Base-by-base conservation (phyloP, 2,797 vertebrate species). In the Gephyroberyx darwinii region DNA sequence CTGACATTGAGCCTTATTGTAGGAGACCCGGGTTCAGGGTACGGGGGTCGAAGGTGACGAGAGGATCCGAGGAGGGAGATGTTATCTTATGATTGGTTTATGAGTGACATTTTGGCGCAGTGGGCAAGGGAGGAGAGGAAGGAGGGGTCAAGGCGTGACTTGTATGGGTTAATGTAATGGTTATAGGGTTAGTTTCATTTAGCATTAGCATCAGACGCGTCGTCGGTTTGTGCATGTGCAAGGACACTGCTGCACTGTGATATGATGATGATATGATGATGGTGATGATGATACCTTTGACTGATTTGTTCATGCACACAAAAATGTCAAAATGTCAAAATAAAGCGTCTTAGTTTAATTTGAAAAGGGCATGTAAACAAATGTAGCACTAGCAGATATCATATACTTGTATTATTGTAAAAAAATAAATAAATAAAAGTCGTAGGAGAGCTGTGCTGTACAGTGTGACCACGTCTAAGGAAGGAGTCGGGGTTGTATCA, bases 51-150 rank as follows among this genome's bases (percentile, higher is more conserved):
- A 45, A 83, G 87, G 85, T 87, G 74, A 69, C 70, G 55, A n/a
- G 52, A 58, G 41, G 87, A 87, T 75, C 71, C 61, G 68, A 80
- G 75, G 76, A 90, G 83, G 87, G 82, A 90, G 88, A 91, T 86
- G 89, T 89, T 88, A 82, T 80, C 79, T 84, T 85, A 58, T 88
- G 89, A 92, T 90, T 92, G 86, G 84, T 91, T 90, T 90, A 88
- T 90, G 91, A 91, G 77, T 88, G 89, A 87, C 90, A 89, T 90
- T 76, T 57, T 73, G 77, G 85, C 83, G 81, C 58, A 69, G 61
- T 31, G 64, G 77, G 80, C 80, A 62, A 61, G 31, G 72, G 57
- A 48, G 80, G 69, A 56, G 53, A 53, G 48, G 59, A 69, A 69
- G 68, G 61, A 14, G 62, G 33, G 84, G 83, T 86, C 80, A 86